These are phyloP conservation scores for Microctonus hyperodae DNA, from an alignment of 2,888 invertebrate species.

Conservation along the genomic window DNA sequence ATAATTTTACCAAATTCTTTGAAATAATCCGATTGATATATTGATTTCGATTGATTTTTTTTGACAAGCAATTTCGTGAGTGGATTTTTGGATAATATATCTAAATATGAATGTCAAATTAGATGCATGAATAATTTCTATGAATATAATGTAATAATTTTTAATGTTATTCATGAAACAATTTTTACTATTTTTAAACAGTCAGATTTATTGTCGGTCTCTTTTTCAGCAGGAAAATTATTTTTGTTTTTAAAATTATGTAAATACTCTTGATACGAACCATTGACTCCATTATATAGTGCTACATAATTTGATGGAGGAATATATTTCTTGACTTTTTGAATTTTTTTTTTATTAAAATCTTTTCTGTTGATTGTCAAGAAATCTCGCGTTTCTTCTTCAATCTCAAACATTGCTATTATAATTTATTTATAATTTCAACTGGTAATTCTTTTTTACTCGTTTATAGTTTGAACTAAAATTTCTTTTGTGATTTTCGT, in stretches of 20 bases:
- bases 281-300: conserved; percentile 44
- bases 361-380: conserved; percentile 47
- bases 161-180: background rate
- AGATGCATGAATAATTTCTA: too few species aligned
- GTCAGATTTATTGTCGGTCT: conserved; percentile 42
- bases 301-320: conserved; percentile 29
- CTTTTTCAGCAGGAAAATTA: conserved; percentile 35
- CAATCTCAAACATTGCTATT: conserved; percentile 46
- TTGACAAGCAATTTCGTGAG: conserved; percentile 40
- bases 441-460: background rate
- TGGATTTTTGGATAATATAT: conserved; percentile 39
- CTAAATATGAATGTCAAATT: conserved; percentile 33
- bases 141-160: background rate
- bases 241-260: conserved; percentile 40
- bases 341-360: conserved; percentile 34
- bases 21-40: conserved; percentile 46
- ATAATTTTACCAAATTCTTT: conserved; percentile 35
- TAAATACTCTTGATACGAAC: conserved; percentile 42
- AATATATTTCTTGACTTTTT: conserved; percentile 25
- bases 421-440: background rate
- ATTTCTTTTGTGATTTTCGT: background rate
- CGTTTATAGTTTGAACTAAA: conserved; percentile 17
- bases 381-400: conserved; percentile 53
- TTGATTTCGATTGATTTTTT: conserved; percentile 38
- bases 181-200: conserved; percentile 40